Evolutionary conservation across 2,888 invertebrate genomes (phyloP).

Genomic region (Archips xylosteana): DNA sequence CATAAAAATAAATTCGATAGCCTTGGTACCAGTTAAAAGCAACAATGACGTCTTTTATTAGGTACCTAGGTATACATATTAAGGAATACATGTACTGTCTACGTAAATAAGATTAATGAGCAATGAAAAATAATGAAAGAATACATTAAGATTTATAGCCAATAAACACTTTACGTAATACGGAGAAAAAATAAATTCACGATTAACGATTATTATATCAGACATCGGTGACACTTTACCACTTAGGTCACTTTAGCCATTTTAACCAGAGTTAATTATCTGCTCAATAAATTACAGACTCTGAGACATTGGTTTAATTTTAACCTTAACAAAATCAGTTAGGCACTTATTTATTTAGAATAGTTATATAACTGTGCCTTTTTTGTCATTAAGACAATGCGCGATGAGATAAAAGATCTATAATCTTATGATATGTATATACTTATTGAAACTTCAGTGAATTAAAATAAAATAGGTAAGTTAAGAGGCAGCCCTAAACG

Average conservation of each 20-base stretch:
- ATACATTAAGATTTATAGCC: neutral
- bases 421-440: no score
- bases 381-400: neutral
- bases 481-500: constrained; percentile 14
- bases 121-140: neutral
- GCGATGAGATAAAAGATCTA: neutral
- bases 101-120: neutral
- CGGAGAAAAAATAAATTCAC: neutral
- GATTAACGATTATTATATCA: neutral
- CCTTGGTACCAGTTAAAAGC: constrained; percentile 27
- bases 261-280: neutral
- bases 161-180: neutral
- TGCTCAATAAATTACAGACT: neutral
- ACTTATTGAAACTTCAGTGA: neutral
- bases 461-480: neutral
- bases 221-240: neutral
- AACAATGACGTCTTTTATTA: neutral
- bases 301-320: no score
- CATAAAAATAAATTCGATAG: constrained; percentile 37
- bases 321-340: no score
- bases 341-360: neutral
- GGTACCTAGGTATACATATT: neutral
- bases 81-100: neutral
- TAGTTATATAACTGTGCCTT: neutral
- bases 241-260: no score